Evolutionary conservation across 2,797 vertebrate genomes (phyloP).

Genomic region (Aphelocoma californica): DNA sequence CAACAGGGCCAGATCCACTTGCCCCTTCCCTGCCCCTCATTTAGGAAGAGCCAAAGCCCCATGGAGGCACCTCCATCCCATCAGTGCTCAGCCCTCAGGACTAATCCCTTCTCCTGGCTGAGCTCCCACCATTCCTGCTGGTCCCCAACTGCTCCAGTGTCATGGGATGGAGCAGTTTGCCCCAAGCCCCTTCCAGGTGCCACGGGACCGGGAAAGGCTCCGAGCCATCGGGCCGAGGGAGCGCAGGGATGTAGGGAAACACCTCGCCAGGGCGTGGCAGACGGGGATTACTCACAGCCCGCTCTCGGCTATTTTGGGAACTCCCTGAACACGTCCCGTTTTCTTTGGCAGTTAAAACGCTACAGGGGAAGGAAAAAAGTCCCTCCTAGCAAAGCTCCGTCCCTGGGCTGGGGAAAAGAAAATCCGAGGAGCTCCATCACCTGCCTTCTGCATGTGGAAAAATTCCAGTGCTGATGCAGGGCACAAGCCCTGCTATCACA

Average conservation of each 20-base stretch:
- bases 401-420: not conserved
- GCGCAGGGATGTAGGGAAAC: not conserved
- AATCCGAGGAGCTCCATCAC: not conserved
- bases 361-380: not conserved
- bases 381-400: not conserved
- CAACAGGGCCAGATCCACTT: accelerated
- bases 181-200: not conserved
- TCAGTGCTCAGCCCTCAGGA: not conserved
- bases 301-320: constrained; percentile 19
- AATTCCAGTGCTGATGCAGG: accelerated
- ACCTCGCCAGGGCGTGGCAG: not conserved
- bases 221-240: accelerated
- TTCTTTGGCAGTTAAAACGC: constrained; percentile 4
- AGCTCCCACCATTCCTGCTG: not conserved
- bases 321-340: not conserved
- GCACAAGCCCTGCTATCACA: not conserved
- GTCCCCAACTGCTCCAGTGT: accelerated
- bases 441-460: not conserved
- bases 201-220: accelerated
- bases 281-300: not conserved
- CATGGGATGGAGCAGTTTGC: not conserved
- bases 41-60: not conserved
- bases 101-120: not conserved
- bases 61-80: not conserved
- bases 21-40: not conserved